Evolutionary conservation across 2,113 vertebrate genomes (phyloP), one percentile per base, ranked within the genome.

Genomic region (Perognathus longimembris): DNA sequence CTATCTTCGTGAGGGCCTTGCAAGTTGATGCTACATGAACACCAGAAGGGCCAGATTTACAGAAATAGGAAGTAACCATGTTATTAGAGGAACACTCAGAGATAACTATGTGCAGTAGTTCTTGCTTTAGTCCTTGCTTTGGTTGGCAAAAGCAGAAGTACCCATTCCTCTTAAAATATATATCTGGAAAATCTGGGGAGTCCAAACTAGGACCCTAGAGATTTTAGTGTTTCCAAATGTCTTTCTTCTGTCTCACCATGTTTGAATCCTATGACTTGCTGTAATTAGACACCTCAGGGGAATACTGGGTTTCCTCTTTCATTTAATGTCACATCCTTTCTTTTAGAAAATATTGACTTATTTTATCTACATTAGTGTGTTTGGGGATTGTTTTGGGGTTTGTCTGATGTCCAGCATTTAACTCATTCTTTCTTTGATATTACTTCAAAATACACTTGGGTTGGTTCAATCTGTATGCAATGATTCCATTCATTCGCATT

Each of bases 401-500:
- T 63, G 0, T 73, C 64, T 77, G 18, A 7, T 57, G n/a, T n/a
- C 78, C 71, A 4, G 45, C 42, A n/a, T 63, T 88, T 71, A 64
- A 30, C 34, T 57, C 32, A 61, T 78, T 71, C 38, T 82, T 75
- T 38, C 83, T 85, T 42, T 18, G 18, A 0, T 24, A 61, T 24
- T 59, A 20, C 54, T 78, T 81, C 22, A 85, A 74, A 80, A 87
- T 74, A 50, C 57, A 11, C 22, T 38, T 61, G 6, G 69, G 32
- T 69, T 86, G 77, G 36, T 86, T 83, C 61, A 70, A 14, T 83
- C 73, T 80, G 59, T 50, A 30, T 40, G 45, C n/a, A 54, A 38
- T 76, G 24, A 66, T 54, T 78, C 28, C 75, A 38, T 87, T 95
- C 93, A 75, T 89, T 90, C 85, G 15, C 69, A 75, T 73, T 74